These are phyloP conservation scores for Cephonodes hylas DNA, from an alignment of 2,888 invertebrate species.

Conservation along the genomic window DNA sequence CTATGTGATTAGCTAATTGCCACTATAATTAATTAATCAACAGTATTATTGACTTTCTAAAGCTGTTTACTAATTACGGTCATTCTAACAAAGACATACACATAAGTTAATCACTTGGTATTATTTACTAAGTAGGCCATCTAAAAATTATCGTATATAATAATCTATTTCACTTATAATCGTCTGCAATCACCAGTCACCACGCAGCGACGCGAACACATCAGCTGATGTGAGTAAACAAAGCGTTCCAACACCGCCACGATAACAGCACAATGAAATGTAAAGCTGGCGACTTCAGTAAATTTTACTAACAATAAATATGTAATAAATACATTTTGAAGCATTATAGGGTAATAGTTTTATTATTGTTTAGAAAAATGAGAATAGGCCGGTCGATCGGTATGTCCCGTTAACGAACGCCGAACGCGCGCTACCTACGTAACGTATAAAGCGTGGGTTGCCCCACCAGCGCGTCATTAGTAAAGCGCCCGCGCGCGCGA, in stretches of 20 bases:
- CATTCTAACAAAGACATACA: neutral
- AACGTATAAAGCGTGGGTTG: conserved; percentile 76
- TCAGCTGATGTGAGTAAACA: conserved; percentile 75
- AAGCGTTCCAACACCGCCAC: conserved; percentile 43
- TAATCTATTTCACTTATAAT: neutral
- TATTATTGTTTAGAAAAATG: conserved; percentile 76
- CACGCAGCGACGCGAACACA: conserved; percentile 37
- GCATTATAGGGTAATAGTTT: conserved; percentile 26
- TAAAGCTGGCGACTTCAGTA: neutral
- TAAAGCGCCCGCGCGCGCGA: conserved; percentile 77
- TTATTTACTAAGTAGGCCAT: conserved; percentile 1
- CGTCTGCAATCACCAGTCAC: conserved; percentile 38
- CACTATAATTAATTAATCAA: neutral
- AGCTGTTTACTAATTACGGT: neutral
- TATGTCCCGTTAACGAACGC: conserved; percentile 77
- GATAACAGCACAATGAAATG: conserved; percentile 21
- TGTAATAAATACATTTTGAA: conserved; percentile 1
- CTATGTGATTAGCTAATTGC: neutral
- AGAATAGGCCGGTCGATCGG: conserved; percentile 78
- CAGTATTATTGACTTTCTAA: neutral
- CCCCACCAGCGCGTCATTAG: conserved; percentile 77
- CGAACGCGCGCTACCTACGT: conserved; percentile 73
- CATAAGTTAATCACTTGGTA: neutral
- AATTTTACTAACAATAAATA: neutral
- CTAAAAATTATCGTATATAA: neutral